phyloP scores from a whole-genome alignment of 1,140 invertebrate species.

The Aphelinus atriplicis region DNA sequence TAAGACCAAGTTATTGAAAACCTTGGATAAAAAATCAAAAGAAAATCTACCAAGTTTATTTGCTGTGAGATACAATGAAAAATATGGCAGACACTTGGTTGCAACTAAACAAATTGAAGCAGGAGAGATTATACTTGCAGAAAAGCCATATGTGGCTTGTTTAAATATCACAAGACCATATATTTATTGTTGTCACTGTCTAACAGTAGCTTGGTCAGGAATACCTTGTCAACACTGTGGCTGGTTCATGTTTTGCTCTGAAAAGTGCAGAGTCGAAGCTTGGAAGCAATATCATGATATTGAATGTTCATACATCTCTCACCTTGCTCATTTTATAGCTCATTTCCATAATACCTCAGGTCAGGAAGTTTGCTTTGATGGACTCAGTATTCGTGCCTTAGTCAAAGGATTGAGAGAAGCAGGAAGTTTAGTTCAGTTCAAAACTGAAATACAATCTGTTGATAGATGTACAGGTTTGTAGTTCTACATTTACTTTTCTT shows the following conservation, averaged over 20 bases:
- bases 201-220: constrained; percentile 68
- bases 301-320: constrained; percentile 78
- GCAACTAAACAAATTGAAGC: constrained; percentile 72
- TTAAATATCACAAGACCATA: constrained; percentile 69
- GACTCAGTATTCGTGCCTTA: constrained; percentile 72
- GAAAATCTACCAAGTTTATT: constrained; percentile 68
- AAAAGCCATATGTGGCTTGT: constrained; percentile 78
- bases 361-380: constrained; percentile 54
- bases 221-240: constrained; percentile 74
- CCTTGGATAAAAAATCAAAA: not conserved
- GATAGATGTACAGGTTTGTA: constrained; percentile 54
- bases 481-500: not conserved
- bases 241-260: constrained; percentile 75
- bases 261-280: constrained; percentile 72
- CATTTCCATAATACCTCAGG: not conserved
- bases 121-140: constrained; percentile 80
- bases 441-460: constrained; percentile 58
- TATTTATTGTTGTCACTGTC: constrained; percentile 80
- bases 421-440: constrained; percentile 62
- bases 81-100: constrained; percentile 71
- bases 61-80: constrained; percentile 60
- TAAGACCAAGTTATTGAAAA: not conserved
- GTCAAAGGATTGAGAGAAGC: constrained; percentile 69
- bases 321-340: constrained; percentile 35
- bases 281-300: constrained; percentile 74